A percentile compares a stretch with the other conserved stretches of the same genome.
These are phyloP conservation scores for Stratiolaelaps scimitus DNA, from an alignment of 1,140 invertebrate genomes.

Conservation along the genomic window DNA sequence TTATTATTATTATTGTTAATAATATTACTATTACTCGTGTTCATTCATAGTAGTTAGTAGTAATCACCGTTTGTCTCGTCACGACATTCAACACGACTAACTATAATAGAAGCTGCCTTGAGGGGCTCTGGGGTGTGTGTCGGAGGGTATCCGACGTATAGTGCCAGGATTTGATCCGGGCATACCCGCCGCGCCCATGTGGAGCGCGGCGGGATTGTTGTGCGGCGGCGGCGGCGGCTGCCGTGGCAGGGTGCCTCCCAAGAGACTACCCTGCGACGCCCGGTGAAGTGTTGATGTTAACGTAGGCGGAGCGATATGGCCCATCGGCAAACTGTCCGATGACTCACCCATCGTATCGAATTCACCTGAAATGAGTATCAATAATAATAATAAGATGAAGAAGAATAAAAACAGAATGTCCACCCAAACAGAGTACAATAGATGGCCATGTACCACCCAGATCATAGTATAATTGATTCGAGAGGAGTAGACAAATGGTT, in stretches of 20 bases:
- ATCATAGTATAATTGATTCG: too few relatives aligned
- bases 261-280: slow-evolving; percentile 9
- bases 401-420: too few relatives aligned
- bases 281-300: slow-evolving; percentile 26
- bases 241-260: slow-evolving; percentile 5
- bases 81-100: neutral
- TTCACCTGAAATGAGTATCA: neutral
- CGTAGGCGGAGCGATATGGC: slow-evolving; percentile 20
- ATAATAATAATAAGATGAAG: too few relatives aligned
- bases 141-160: slow-evolving; percentile 19
- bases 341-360: slow-evolving; percentile 24
- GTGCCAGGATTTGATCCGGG: slow-evolving; percentile 15
- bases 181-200: neutral
- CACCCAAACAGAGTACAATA: too few relatives aligned
- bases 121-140: slow-evolving; percentile 26
- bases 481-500: too few relatives aligned
- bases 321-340: slow-evolving; percentile 5
- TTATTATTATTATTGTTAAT: too few relatives aligned
- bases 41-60: too few relatives aligned
- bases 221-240: neutral
- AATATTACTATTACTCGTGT: too few relatives aligned
- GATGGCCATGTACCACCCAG: too few relatives aligned
- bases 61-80: too few relatives aligned
- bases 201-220: neutral
- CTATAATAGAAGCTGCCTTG: slow-evolving; percentile 29